A percentile compares a stretch with the other conserved stretches of the same genome.
Evolutionary conservation across 2,888 invertebrate species (phyloP).

Genomic region (Petrolisthes cinctipes): DNA sequence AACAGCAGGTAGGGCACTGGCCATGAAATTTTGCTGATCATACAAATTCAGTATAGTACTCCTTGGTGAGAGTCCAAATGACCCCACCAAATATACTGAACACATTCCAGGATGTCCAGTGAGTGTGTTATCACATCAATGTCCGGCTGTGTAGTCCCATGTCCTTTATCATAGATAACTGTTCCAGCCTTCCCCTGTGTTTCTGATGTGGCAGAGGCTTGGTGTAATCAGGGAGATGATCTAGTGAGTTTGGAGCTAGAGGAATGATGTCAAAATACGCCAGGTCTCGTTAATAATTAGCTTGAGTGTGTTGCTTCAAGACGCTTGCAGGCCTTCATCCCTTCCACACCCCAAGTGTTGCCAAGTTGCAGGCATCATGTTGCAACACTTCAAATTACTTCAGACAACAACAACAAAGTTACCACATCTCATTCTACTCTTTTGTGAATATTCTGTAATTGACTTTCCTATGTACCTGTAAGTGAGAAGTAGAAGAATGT

Average conservation of each 20-base stretch:
- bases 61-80: no score
- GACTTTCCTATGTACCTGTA: no score
- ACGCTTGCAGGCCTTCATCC: constrained; percentile 6
- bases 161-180: constrained; percentile 7
- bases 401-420: background rate
- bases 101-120: background rate
- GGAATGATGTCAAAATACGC: background rate
- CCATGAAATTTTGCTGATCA: no score
- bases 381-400: background rate
- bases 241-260: background rate
- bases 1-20: no score
- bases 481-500: no score
- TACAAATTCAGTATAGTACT: no score
- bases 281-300: background rate
- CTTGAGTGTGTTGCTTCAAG: background rate
- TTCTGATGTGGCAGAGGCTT: background rate
- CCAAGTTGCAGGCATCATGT: constrained; percentile 8
- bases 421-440: no score
- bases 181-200: background rate
- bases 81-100: background rate
- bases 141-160: constrained; percentile 5
- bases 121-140: constrained; percentile 11
- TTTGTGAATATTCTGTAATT: no score
- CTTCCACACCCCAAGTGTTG: background rate
- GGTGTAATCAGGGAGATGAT: background rate